Base-by-base conservation (phyloP, 2,113 vertebrate species). In the Vidua chalybeata region DNA sequence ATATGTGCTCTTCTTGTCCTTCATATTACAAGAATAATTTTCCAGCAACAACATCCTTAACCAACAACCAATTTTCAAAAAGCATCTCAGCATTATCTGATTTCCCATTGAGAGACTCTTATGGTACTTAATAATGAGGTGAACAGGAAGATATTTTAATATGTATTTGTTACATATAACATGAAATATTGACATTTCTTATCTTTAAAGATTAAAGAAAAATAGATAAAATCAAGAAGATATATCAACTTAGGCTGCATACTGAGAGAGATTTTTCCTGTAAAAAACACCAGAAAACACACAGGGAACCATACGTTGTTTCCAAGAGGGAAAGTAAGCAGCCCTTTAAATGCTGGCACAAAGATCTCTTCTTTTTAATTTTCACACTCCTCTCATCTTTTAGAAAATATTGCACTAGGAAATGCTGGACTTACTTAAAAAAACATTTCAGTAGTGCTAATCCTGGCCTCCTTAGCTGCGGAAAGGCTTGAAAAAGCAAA, bases 351-450 rank as follows among this genome's bases (percentile, higher is more conserved):
- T 76, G 49, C 58, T 92, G 89, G 61, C 87, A 86, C 37, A 81
- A 51, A 93, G 33, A 10, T 71, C 49, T 88, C 49, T 75, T 58
- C 68, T 80, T 89, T 89, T 84, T 71, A 28, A 67, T 94, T 96
- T 95, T 95, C 89, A 93, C 93, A 90, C 94, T 92, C 86, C 54
- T 90, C 83, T 86, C 86, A 90, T 93, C 45, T 68, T 94, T 74
- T 89, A 91, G 68, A 91, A 85, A 94, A 95, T 54, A 93, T 84
- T 94, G 69, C 91, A 94, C 73, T 62, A 77, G 73, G 73, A 94
- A 93, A 84, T 84, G 86, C 72, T 95, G 84, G 81, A 87, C 80
- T 81, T 52, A 61, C n/a, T 92, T 67, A 43, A 73, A 93, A 86
- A 87, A 87, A 35, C 49, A 69, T 62, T 75, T 56, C 87, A 91